Evolutionary conservation across 1,140 invertebrate species (phyloP), one percentile per base, ranked within the genome.

Genomic region (Holcopasites calliopsidis): DNA sequence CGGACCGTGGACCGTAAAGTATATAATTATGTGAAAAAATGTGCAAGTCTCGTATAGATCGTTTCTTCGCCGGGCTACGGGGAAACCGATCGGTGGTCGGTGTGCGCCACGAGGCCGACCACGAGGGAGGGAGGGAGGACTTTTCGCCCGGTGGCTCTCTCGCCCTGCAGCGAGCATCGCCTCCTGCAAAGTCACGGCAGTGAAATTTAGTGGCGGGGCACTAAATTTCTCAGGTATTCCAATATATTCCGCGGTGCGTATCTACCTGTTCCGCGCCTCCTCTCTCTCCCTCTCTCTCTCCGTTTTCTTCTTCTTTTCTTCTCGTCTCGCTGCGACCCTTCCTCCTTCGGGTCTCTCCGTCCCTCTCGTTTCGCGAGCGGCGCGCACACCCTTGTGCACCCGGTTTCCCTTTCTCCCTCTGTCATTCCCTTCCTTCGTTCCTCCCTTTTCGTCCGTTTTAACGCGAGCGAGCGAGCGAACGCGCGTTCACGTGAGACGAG

Each of bases 151-250:
- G 85, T 83, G 81, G 82, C 85, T 85, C n/a, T n/a, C 77, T 64
- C 77, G 74, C 76, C 80, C 78, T 74, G 76, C 60, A 75, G 80
- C 75, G 79, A 83, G 71, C 75, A 85, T 84, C 78, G 70, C 77
- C 76, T 83, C 74, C 81, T 88, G 88, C 88, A 88, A 80, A 89
- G 86, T 89, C 87, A 87, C 84, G 87, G 81, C 78, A 77, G 85
- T 85, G 83, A 89, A 88, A 89, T 89, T 90, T 89, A 90, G 86
- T 90, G 83, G 69, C 85, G 60, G 74, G 83, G 75, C 87, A 90
- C 89, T 91, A 91, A 90, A 90, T 91, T 90, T 89, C 87, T 90
- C 86, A 90, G 88, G 87, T 91, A 91, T 91, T 90, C 88, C 87
- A 90, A 91, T 91, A 90, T 90, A 90, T 90, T 89, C 87, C 87